Conservation (phyloP, 2,888 invertebrate species). For the Lasioglossum villosulum region DNA sequence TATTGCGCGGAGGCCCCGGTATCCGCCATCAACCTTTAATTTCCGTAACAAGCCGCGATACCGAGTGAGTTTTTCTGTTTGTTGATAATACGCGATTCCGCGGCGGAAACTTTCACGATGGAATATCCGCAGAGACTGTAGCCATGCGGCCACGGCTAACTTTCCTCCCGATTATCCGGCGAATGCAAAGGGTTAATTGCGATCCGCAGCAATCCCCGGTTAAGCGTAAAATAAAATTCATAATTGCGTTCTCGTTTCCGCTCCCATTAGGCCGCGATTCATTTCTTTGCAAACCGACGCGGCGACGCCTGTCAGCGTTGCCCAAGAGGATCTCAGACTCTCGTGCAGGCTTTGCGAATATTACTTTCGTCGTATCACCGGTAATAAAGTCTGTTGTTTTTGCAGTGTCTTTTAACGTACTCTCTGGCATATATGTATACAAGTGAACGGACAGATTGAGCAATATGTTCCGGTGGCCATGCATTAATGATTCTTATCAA, state of each 20-base stretch:
- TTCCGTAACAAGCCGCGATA: background rate
- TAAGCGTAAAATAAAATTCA: constrained; percentile 58
- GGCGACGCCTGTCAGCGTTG: background rate
- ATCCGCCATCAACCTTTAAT: constrained; percentile 5
- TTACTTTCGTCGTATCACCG: background rate
- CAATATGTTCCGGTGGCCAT: background rate
- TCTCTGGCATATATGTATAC: background rate
- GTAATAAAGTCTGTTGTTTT: background rate
- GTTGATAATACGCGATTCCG: constrained; percentile 10
- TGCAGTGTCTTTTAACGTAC: background rate
- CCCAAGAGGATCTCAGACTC: background rate
- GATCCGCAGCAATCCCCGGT: constrained; percentile 22
- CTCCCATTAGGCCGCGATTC: constrained; percentile 21
- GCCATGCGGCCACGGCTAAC: constrained; percentile 17
- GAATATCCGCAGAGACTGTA: constrained; percentile 1
- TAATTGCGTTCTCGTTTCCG: constrained; percentile 55
- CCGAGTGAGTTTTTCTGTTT: background rate
- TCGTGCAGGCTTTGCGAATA: background rate
- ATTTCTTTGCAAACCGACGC: constrained; percentile 33
- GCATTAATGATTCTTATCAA: background rate
- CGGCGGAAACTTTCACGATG: constrained; percentile 8
- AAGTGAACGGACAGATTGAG: background rate
- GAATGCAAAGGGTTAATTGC: constrained; percentile 58
- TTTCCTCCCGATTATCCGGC: constrained; percentile 34
- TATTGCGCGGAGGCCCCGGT: background rate